phyloP scores from a whole-genome alignment of 2,888 invertebrate genomes.

The Dioctria linearis region DNA sequence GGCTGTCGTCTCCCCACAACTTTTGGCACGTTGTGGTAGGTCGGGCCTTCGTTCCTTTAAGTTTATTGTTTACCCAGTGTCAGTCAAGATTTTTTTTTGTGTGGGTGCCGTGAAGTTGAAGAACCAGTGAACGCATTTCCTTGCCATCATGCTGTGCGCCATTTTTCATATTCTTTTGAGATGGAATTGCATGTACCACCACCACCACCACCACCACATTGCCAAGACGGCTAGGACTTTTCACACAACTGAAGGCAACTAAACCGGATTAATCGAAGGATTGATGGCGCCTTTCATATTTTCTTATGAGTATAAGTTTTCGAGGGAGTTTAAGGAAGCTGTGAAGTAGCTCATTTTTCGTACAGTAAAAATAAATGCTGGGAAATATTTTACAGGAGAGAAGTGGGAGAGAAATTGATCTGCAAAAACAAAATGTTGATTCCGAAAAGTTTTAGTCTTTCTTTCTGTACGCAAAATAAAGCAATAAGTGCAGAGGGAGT shows the following conservation, averaged over 20 bases:
- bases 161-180: slow-evolving; percentile 29
- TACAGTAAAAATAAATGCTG: slow-evolving; percentile 9
- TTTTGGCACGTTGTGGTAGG: slow-evolving; percentile 36
- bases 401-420: not conserved
- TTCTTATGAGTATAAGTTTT: slow-evolving; percentile 16
- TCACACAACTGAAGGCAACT: slow-evolving; percentile 22
- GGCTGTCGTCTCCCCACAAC: slow-evolving; percentile 31
- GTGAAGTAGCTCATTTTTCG: slow-evolving; percentile 21
- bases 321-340: not conserved
- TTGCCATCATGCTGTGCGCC: slow-evolving; percentile 32
- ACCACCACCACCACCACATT: no score
- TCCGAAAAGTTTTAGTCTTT: not conserved
- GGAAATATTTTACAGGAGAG: slow-evolving; percentile 9
- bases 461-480: no score
- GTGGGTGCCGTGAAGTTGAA: not conserved
- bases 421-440: not conserved
- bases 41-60: slow-evolving; percentile 37
- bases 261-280: slow-evolving; percentile 48
- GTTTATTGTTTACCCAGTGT: slow-evolving; percentile 34
- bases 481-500: no score
- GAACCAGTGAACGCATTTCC: slow-evolving; percentile 25
- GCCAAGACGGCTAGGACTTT: not conserved
- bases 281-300: slow-evolving; percentile 50
- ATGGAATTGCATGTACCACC: not conserved
- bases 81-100: not conserved